Base-by-base conservation (phyloP, 2,797 vertebrate species). In the Spheniscus humboldti region DNA sequence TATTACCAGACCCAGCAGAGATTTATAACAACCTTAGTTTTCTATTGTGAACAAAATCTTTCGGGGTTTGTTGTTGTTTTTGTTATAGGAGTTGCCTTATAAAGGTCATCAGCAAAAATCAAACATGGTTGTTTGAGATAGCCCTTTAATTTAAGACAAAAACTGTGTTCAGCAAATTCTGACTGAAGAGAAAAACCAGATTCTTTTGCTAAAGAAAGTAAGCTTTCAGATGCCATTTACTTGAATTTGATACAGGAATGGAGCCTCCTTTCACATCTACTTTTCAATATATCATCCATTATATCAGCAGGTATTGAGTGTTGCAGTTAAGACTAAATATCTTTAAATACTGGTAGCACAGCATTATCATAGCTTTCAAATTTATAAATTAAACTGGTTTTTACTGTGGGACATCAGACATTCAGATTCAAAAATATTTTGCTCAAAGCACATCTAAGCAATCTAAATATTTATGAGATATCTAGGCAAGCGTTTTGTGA, bases 141-240 rank as follows among this genome's bases (percentile, higher is more conserved):
- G 9, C 52, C 2, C 9, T 62, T 86, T 55, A 72, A 57, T 75
- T 85, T 67, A 55, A 60, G 10, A 82, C 7, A 11, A 59, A 81
- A 50, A 56, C 37, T 60, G 7, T 66, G 6, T 56, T 86, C 35
- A 67, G 66, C 1, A 82, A 81, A 74, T 77, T 77, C 27, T 64
- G 31, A 64, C 14, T 53, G 8, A 47, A 69, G 6, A 11, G 68
- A 67, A 63, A 35, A 9, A 4, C 0, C 0, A 27, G 0, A 62
- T 67, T 57, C 2, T 71, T 74, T 80, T 87, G 8, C 6, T 76
- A 62, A 81, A 85, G 39, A 56, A 53, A 73, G 20, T 33, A 55
- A 83, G 3, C 0, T 84, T 90, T 75, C 52, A 2, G 1, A 66
- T 76, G 16, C 2, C 2, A 37, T 64, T 72, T 39, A 72, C 62